Conservation (phyloP, 2,888 invertebrate species). For the Fissipunctia ypsillon region DNA sequence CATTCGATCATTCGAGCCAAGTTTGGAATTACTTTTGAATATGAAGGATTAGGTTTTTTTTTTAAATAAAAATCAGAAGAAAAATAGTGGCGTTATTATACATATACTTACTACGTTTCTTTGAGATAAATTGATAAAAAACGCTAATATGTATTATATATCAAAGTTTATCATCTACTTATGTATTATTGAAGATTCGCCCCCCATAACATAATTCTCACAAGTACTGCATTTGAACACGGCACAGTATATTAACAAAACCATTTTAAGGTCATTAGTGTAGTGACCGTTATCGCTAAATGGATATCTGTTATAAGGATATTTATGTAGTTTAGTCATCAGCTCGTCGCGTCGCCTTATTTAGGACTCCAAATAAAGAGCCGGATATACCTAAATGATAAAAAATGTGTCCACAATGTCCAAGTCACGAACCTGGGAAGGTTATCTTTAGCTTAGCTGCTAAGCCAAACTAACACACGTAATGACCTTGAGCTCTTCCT, state of each 20-base stretch:
- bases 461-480: not conserved
- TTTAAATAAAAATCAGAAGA: too few species aligned
- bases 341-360: slow-evolving; percentile 5
- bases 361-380: slow-evolving; percentile 25
- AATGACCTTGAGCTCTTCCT: not conserved
- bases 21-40: too few species aligned
- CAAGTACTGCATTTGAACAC: not conserved
- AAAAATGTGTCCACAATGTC: slow-evolving; percentile 3
- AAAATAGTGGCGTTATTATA: too few species aligned
- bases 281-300: slow-evolving; percentile 27
- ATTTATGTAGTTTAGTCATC: slow-evolving; percentile 24
- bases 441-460: not conserved
- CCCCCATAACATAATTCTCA: too few species aligned
- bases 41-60: too few species aligned
- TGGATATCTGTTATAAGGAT: not conserved
- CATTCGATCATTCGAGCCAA: too few species aligned
- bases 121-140: too few species aligned
- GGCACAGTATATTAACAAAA: not conserved
- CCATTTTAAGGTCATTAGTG: slow-evolving; percentile 32
- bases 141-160: too few species aligned
- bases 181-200: too few species aligned
- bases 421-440: not conserved
- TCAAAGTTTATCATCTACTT: too few species aligned
- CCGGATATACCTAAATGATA: slow-evolving; percentile 18
- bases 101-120: too few species aligned